Conservation (phyloP, 92 coral and sea anemone species). For the Scolanthus callimorphus region DNA sequence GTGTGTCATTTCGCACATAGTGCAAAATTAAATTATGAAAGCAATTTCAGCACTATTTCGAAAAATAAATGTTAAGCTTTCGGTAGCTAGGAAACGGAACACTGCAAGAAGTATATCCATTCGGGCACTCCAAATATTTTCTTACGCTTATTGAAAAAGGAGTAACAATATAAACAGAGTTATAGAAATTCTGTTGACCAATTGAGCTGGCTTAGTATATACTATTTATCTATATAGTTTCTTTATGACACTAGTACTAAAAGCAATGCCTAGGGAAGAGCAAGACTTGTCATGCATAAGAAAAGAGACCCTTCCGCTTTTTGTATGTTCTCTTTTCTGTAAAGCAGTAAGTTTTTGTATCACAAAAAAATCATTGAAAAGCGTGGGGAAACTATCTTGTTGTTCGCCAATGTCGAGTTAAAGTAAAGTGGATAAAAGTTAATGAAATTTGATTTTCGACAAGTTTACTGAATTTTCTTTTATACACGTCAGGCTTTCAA, state of each 20-base stretch:
- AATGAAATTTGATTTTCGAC: neutral
- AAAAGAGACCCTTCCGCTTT: too few species aligned
- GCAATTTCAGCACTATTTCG: constrained; percentile 15
- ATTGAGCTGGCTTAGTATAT: constrained; percentile 20
- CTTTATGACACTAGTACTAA: constrained; percentile 20
- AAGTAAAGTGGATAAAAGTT: neutral
- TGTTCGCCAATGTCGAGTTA: too few species aligned
- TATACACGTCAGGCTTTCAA: neutral
- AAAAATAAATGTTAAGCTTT: constrained; percentile 14
- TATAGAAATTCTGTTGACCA: constrained; percentile 26
- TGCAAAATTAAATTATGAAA: constrained; percentile 33
- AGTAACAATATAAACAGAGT: constrained; percentile 29
- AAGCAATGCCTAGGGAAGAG: constrained; percentile 20
- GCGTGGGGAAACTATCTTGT: too few species aligned
- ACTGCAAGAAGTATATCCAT: constrained; percentile 17
- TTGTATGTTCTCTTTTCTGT: too few species aligned
- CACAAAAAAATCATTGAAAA: too few species aligned
- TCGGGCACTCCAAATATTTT: constrained; percentile 15
- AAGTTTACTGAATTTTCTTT: neutral
- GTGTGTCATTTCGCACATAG: too few species aligned
- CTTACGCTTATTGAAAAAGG: constrained; percentile 19
- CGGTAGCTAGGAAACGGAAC: constrained; percentile 20
- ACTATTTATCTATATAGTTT: constrained; percentile 9
- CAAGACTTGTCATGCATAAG: too few species aligned
- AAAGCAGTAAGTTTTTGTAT: too few species aligned